Base-by-base conservation (phyloP, 2,797 vertebrate species). In the Allobates femoralis region DNA sequence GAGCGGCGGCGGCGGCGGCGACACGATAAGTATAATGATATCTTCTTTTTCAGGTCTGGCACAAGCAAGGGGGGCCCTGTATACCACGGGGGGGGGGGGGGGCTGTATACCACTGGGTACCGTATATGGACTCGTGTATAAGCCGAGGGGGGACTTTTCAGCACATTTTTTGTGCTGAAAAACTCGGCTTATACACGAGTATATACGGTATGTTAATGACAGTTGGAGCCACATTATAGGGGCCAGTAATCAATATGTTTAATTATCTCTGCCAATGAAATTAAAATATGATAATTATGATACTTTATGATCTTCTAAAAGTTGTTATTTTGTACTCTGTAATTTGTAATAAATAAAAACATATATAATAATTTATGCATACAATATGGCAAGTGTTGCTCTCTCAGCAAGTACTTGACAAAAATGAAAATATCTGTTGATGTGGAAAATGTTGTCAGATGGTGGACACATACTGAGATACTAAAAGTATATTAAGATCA, bases 401-500 rank as follows among this genome's bases (percentile, higher is more conserved):
- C 56, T 69, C 86, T 0, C 64, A 78, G 50, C 76, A 71, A 12
- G 73, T 21, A 71, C 19, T 75, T 28, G 87, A 69, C 18, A 90
- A 90, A 90, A 91, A 87, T 83, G 46, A 71, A 90, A 81, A 81
- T 73, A 89, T 66, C 62, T 3, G 0, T 74, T 89, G 87, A 88
- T 86, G 73, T 30, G 55, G 77, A 85, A 89, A 77, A 53, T 53
- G 62, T 74, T 69, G 58, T 90, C 81, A 89, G 79, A 88, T 84
- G 71, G 60, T 50, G 28, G 64, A 88, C 66, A 51, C 64, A 51
- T 37, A 87, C 58, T 71, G 34, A 37, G 71, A 77, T 88, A 26
- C 84, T 81, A 86, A 87, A 82, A 90, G 86, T 51, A 5, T 87
- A 81, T 88, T 89, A 88, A 86, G 69, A 86, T 87, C 83, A 87